Percentiles rank a stretch among this genome's conserved stretches.
Conservation (phyloP, 2,113 vertebrate species). For the Aptenodytes forsteri region DNA sequence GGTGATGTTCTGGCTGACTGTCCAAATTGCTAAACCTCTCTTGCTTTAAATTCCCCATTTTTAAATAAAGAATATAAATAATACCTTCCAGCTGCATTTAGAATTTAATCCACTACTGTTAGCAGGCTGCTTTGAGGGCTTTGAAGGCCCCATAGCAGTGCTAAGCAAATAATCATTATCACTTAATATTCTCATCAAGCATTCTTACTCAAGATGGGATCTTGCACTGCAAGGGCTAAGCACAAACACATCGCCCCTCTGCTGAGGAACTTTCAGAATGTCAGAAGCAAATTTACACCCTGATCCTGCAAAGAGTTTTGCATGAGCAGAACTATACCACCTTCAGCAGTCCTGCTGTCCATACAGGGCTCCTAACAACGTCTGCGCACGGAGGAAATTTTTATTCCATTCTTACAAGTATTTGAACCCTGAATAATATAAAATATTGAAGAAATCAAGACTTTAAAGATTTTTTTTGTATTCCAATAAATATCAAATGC, state of each 20-base stretch:
- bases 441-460: background rate
- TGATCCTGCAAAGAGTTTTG: background rate
- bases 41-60: constrained; percentile 17
- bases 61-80: constrained; percentile 30
- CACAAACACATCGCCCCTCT: background rate
- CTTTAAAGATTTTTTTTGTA: background rate
- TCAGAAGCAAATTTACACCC: background rate
- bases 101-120: constrained; percentile 7
- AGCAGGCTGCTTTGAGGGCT: background rate
- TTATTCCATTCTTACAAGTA: background rate
- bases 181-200: constrained; percentile 33
- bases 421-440: background rate
- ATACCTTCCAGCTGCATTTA: constrained; percentile 19
- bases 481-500: background rate
- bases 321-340: background rate
- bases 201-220: background rate
- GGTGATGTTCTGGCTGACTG: constrained; percentile 3
- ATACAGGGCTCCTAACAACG: background rate
- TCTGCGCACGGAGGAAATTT: background rate
- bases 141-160: background rate
- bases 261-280: background rate
- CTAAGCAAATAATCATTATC: constrained; percentile 44
- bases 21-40: constrained; percentile 12
- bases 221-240: background rate
- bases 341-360: background rate